Conservation (phyloP, 2,888 invertebrate species). For the Brachynemurus nebulosus region DNA sequence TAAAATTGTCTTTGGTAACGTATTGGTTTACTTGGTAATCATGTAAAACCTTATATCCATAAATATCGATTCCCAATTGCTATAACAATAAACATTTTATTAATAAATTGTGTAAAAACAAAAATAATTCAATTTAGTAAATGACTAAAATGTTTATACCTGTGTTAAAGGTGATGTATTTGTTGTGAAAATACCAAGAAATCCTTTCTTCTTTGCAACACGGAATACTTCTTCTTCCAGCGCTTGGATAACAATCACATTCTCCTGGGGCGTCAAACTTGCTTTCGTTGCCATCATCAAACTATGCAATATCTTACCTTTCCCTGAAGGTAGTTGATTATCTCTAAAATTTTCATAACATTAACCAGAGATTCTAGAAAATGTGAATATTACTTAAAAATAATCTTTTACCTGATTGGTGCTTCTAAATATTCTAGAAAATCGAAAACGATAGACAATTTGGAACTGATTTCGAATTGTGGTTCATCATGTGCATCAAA, state of each 20-base stretch:
- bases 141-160: no score
- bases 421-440: slow-evolving; percentile 66
- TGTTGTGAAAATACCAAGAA: slow-evolving; percentile 67
- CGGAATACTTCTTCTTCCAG: slow-evolving; percentile 63
- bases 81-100: slow-evolving; percentile 29
- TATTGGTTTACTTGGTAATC: slow-evolving; percentile 75
- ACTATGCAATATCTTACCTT: slow-evolving; percentile 60
- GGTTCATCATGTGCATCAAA: slow-evolving; percentile 75
- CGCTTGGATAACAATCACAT: slow-evolving; percentile 62
- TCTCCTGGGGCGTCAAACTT: slow-evolving; percentile 51
- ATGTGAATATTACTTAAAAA: slow-evolving; percentile 4
- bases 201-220: slow-evolving; percentile 48
- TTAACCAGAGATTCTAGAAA: no score
- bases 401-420: slow-evolving; percentile 42
- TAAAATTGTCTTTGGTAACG: slow-evolving; percentile 52
- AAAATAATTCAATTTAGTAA: no score
- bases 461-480: slow-evolving; percentile 51
- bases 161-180: slow-evolving; percentile 82
- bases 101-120: no score
- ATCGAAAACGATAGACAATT: slow-evolving; percentile 57
- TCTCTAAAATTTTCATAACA: no score
- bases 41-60: slow-evolving; percentile 59
- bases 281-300: slow-evolving; percentile 79
- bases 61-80: slow-evolving; percentile 71
- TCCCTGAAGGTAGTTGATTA: slow-evolving; percentile 43